Evolutionary conservation across 2,888 invertebrate genomes (phyloP), one percentile per base, ranked within the genome.

Genomic region (Pristionchus entomophagus): DNA sequence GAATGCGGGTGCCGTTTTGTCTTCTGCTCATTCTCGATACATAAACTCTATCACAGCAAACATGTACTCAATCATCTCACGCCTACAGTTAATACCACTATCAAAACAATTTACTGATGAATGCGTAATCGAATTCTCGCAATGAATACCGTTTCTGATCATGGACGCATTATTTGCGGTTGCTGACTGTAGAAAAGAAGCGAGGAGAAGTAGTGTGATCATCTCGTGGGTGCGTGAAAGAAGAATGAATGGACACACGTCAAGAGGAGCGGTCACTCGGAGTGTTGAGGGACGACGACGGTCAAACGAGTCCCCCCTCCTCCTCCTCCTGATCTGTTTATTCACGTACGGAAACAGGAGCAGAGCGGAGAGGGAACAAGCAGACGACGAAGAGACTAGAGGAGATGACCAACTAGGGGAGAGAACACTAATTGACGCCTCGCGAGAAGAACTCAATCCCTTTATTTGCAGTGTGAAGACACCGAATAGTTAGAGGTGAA

Each of bases 311-410:
- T 82, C 82, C 26, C 59, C 59, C 59, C 59, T 22, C 22, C 35
- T 32, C 59, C 69, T 22, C 82, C 41, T 38, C 41, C 82, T 51
- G 29, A 38, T 84, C 83, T 84, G 83, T 84, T 84, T 84, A 84
- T 84, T 49, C 83, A 84, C 83, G 83, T 84, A 84, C 65, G 83
- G 83, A 45, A 65, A 62, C 83, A 62, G 83, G 83, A 84, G 65
- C 59, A 80, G 17, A 80, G 10, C 35, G 8, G n/a, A 14, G n/a
- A 73, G 73, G 73, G 73, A 73, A 73, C 73, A 73, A 45, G 41
- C 4, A 41, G 73, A 41, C 41, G 73, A 73, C 41, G 41, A 12
- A 17, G 32, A 35, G 62, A 56, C 29, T 22, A 49, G 59, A 59
- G 59, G 65, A 35, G 65, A 73, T 17, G 73, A 73, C 73, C 73